These are phyloP conservation scores for Coptodon rendalli DNA, from an alignment of 2,113 vertebrate species.

Conservation along the genomic window DNA sequence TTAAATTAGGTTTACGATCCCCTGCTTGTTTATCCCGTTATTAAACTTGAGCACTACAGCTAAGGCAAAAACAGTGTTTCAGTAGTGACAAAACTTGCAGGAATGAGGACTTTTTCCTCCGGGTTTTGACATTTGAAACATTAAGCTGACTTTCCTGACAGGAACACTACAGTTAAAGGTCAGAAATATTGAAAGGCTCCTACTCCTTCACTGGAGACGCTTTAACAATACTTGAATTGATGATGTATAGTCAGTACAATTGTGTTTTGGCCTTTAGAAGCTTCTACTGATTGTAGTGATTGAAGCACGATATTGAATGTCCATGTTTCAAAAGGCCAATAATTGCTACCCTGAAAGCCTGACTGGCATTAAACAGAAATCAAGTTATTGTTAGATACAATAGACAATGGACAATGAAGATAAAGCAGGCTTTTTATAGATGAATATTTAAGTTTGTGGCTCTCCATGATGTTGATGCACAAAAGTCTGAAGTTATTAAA, in stretches of 20 bases:
- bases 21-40: neutral
- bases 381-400: neutral
- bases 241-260: neutral
- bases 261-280: constrained; percentile 18
- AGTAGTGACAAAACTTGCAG: neutral
- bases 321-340: neutral
- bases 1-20: neutral
- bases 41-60: neutral
- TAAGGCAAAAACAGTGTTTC: neutral
- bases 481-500: neutral
- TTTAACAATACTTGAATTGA: constrained; percentile 3
- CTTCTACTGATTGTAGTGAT: neutral
- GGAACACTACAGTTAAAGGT: constrained; percentile 20
- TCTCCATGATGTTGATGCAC: neutral
- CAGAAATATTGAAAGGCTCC: neutral
- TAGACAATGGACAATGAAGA: neutral
- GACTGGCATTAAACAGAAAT: neutral
- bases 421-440: neutral
- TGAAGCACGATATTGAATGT: neutral
- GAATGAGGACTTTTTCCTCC: neutral
- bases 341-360: neutral
- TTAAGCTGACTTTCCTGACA: neutral
- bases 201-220: neutral
- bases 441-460: neutral
- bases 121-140: constrained; percentile 2